These are phyloP conservation scores for Steatocranus sp. DNA, from an alignment of 2,797 vertebrate species.

Conservation along the genomic window DNA sequence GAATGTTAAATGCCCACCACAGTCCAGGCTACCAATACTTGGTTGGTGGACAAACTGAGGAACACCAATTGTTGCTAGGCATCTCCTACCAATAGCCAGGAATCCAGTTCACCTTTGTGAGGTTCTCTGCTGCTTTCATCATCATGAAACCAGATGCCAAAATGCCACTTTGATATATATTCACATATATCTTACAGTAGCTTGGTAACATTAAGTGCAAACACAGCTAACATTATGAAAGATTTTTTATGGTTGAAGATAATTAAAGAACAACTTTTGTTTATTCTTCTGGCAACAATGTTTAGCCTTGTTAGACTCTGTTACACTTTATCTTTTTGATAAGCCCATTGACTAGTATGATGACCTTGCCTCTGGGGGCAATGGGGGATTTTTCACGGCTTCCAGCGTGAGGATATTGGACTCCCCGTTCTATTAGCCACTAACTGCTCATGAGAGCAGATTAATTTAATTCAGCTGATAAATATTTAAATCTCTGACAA, in stretches of 20 bases:
- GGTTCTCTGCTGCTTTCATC: background rate
- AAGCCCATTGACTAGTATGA: background rate
- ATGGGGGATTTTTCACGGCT: background rate
- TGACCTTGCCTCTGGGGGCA: background rate
- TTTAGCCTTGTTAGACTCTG: background rate
- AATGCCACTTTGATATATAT: background rate
- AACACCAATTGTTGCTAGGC: background rate
- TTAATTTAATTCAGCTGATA: background rate
- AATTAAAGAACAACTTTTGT: background rate
- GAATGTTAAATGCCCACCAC: background rate
- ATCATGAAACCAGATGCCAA: background rate
- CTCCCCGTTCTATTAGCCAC: background rate
- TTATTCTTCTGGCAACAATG: background rate
- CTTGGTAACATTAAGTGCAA: background rate
- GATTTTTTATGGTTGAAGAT: background rate
- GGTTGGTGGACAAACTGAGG: background rate
- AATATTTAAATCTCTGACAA: background rate
- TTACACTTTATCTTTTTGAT: background rate
- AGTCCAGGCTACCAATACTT: background rate
- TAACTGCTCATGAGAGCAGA: background rate
- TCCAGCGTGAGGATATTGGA: background rate
- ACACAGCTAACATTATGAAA: background rate
- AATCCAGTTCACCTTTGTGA: background rate
- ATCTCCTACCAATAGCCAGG: background rate
- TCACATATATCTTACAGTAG: background rate